Percentiles rank a stretch among this genome's conserved stretches.
Conservation (phyloP, 1,140 invertebrate species). For the Aradophagus sp. region DNA sequence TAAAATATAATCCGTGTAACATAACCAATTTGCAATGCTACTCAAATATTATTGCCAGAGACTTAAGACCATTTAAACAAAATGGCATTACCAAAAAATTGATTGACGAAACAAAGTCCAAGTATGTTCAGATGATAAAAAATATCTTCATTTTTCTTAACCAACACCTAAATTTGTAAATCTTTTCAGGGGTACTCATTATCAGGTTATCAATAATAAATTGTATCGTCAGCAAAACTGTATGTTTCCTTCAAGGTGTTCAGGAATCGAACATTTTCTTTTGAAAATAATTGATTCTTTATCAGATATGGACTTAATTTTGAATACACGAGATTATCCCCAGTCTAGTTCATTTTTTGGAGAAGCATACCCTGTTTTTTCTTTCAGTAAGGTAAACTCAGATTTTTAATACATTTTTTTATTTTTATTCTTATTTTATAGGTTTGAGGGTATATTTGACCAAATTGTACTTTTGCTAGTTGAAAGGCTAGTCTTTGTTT, state of each 20-base stretch:
- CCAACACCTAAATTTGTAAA: conserved; percentile 9
- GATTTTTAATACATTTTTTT: too few relatives aligned
- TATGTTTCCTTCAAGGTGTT: conserved; percentile 93
- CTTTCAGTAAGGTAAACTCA: conserved; percentile 96
- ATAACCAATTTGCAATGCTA: conserved; percentile 79
- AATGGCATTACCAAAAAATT: conserved; percentile 79
- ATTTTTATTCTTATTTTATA: too few relatives aligned
- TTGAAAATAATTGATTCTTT: conserved; percentile 79
- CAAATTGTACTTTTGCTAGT: too few relatives aligned
- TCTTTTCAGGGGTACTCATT: conserved; percentile 83
- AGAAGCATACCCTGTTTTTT: conserved; percentile 87
- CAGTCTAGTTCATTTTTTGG: conserved; percentile 82
- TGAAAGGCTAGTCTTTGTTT: too few relatives aligned
- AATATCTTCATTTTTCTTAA: too few relatives aligned
- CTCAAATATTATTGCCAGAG: conserved; percentile 78
- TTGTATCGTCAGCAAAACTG: conserved; percentile 89
- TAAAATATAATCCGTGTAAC: conserved; percentile 59
- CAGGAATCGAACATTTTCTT: conserved; percentile 93
- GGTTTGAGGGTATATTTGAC: too few relatives aligned
- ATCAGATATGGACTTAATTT: conserved; percentile 89
- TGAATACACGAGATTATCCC: conserved; percentile 96
- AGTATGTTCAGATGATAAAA: conserved; percentile 20
- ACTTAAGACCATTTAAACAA: conserved; percentile 81
- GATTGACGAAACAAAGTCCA: conserved; percentile 29
- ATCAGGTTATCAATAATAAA: conserved; percentile 88